phyloP scores from a whole-genome alignment of 1,140 invertebrate genomes.

The Lithobius niger region DNA sequence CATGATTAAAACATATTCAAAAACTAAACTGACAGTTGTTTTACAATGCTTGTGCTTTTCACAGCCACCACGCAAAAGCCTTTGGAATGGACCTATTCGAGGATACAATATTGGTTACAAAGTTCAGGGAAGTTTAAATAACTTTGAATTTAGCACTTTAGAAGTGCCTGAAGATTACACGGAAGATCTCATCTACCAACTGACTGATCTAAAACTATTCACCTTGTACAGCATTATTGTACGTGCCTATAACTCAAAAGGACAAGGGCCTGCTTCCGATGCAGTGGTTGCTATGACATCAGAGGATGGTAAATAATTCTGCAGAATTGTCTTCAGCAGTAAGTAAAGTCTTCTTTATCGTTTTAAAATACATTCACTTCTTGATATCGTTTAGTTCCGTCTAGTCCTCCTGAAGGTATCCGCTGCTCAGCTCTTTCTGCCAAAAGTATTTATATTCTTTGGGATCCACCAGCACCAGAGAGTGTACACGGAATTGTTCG shows the following conservation, averaged over 20 bases:
- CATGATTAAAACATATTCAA: too few species aligned
- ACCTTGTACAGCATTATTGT: conserved; percentile 90
- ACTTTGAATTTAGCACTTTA: conserved; percentile 22
- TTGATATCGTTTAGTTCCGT: too few species aligned
- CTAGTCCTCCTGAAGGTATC: too few species aligned
- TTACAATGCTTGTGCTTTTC: not conserved
- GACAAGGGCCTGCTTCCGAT: conserved; percentile 75
- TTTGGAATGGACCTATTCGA: not conserved
- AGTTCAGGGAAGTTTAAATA: conserved; percentile 27
- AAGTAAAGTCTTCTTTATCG: too few species aligned
- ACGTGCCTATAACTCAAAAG: conserved; percentile 88
- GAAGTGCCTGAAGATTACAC: conserved; percentile 18
- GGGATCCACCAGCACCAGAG: too few species aligned
- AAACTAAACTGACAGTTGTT: too few species aligned
- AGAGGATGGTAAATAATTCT: conserved; percentile 53
- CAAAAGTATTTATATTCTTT: too few species aligned
- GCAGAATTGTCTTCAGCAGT: too few species aligned
- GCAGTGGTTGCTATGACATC: conserved; percentile 70
- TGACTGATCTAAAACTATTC: conserved; percentile 69
- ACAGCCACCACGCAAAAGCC: not conserved
- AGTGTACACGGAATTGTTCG: too few species aligned
- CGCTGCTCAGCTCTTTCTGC: too few species aligned
- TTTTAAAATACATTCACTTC: too few species aligned
- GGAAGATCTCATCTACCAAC: conserved; percentile 36
- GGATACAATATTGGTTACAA: conserved; percentile 11